Evolutionary conservation across 1,140 invertebrate species (phyloP).

Genomic region (Drosophila rhopaloa): DNA sequence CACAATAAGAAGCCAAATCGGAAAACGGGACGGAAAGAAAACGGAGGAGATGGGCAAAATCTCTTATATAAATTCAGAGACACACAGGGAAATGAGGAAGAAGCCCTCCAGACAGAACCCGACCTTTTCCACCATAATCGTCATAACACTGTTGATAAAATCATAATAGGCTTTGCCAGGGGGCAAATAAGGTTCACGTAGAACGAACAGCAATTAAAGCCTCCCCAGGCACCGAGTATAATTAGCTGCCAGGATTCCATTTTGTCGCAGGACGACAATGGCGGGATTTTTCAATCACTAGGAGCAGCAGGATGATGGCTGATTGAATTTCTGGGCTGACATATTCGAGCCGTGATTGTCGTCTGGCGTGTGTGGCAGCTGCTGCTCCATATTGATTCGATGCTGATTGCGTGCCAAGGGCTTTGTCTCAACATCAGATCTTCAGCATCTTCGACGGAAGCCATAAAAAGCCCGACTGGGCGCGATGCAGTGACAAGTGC

Average conservation of each 20-base stretch:
- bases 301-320: constrained; percentile 38
- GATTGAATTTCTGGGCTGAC: constrained; percentile 70
- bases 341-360: constrained; percentile 59
- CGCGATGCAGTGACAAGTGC: constrained; percentile 41
- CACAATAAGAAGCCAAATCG: constrained; percentile 58
- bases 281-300: constrained; percentile 38
- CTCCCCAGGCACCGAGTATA: constrained; percentile 41
- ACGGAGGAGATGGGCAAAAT: constrained; percentile 3
- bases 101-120: constrained; percentile 32
- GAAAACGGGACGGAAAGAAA: background rate
- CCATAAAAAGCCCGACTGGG: constrained; percentile 27
- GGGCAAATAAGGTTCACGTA: background rate
- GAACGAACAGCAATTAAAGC: constrained; percentile 28
- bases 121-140: constrained; percentile 23
- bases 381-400: constrained; percentile 58
- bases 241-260: constrained; percentile 55
- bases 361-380: constrained; percentile 51
- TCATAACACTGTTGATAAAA: constrained; percentile 43
- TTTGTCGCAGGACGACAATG: constrained; percentile 21
- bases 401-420: constrained; percentile 16
- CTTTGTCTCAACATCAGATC: constrained; percentile 14
- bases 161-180: constrained; percentile 37
- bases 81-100: constrained; percentile 20
- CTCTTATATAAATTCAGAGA: constrained; percentile 24
- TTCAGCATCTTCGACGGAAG: constrained; percentile 6